These are phyloP conservation scores for Otocyon megalotis DNA, from an alignment of 2,113 vertebrate species.

Conservation along the genomic window DNA sequence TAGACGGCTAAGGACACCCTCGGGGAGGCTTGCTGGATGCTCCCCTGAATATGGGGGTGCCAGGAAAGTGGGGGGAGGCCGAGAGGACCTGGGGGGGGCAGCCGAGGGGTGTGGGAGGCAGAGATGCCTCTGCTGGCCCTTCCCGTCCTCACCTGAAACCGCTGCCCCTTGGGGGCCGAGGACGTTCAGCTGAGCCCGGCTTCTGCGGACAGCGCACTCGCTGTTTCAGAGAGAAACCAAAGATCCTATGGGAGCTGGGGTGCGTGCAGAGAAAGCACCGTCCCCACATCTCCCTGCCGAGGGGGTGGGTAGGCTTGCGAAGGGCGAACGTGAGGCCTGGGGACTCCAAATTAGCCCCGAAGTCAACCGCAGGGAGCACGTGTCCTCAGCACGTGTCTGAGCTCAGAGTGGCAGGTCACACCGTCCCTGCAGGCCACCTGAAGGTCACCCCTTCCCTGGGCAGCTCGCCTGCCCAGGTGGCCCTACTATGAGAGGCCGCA, in stretches of 20 bases:
- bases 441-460: rapidly evolving
- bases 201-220: background rate
- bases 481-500: background rate
- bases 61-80: rapidly evolving
- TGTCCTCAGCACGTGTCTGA: background rate
- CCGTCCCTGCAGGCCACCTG: rapidly evolving
- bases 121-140: rapidly evolving
- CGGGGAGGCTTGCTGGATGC: background rate
- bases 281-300: background rate
- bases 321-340: background rate
- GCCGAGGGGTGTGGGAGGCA: background rate
- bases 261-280: background rate
- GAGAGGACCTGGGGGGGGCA: rapidly evolving
- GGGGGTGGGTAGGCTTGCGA: background rate
- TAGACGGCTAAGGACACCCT: background rate
- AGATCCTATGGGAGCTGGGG: background rate
- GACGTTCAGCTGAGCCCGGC: rapidly evolving
- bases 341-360: too few species aligned
- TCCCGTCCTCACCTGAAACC: background rate
- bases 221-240: background rate
- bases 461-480: background rate
- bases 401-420: rapidly evolving
- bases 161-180: rapidly evolving
- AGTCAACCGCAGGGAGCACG: rapidly evolving
- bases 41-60: background rate